phyloP scores from a whole-genome alignment of 2,797 vertebrate genomes.

The Chloroceryle amazona region DNA sequence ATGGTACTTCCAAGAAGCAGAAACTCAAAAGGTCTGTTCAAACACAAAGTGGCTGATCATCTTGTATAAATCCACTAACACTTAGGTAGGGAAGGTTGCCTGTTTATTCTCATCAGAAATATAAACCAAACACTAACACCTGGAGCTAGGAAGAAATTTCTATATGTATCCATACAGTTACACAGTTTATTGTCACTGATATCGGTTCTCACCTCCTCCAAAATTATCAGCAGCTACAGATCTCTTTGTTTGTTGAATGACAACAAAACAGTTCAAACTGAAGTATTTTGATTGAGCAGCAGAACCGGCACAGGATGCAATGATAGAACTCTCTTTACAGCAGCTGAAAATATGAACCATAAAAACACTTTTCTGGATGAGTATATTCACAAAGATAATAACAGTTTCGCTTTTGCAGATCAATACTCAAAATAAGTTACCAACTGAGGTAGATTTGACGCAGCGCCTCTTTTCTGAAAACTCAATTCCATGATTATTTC shows the following conservation, averaged over 20 bases:
- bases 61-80: background rate
- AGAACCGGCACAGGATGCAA: rapidly evolving
- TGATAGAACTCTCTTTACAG: background rate
- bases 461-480: background rate
- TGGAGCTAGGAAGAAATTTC: background rate
- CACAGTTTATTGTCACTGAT: background rate
- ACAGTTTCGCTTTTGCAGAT: background rate
- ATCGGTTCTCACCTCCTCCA: background rate
- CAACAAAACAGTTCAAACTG: background rate
- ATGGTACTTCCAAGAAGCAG: background rate
- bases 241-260: background rate
- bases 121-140: background rate
- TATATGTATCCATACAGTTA: background rate
- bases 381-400: background rate
- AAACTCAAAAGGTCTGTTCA: background rate
- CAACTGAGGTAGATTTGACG: background rate
- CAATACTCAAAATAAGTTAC: background rate
- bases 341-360: background rate
- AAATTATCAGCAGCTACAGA: background rate
- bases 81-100: rapidly evolving
- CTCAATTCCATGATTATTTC: background rate
- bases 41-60: background rate
- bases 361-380: background rate
- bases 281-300: background rate
- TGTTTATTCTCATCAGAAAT: background rate